phyloP scores from a whole-genome alignment of 2,113 vertebrate genomes.

The Psilopsiagon aurifrons region DNA sequence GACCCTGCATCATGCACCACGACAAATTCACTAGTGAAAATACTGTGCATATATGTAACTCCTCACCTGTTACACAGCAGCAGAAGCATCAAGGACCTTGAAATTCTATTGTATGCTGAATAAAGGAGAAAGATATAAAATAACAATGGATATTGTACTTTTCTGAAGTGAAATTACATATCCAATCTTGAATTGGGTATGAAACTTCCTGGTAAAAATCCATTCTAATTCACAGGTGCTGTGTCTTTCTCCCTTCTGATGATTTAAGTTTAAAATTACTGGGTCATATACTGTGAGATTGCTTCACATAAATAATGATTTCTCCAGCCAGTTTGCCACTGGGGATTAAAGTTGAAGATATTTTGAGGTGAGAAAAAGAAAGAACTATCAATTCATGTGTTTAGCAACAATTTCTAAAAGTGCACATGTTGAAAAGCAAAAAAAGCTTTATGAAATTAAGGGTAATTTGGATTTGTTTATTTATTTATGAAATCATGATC shows the following conservation, averaged over 20 bases:
- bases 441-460: background rate
- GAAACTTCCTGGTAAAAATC: constrained; percentile 24
- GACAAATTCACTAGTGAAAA: constrained; percentile 43
- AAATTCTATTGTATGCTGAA: constrained; percentile 50
- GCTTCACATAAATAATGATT: background rate
- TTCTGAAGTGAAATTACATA: constrained; percentile 30
- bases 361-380: background rate
- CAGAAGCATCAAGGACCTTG: constrained; percentile 53
- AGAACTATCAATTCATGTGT: background rate
- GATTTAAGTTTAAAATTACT: constrained; percentile 45
- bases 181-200: constrained; percentile 27
- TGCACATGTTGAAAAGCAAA: background rate
- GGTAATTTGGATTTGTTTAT: background rate
- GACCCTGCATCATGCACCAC: constrained; percentile 45
- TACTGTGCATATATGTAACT: background rate
- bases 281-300: background rate
- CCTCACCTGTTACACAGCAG: constrained; percentile 37
- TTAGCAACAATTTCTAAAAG: background rate
- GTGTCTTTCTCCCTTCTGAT: background rate
- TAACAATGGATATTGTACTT: constrained; percentile 31
- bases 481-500: background rate
- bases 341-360: background rate
- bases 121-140: constrained; percentile 46
- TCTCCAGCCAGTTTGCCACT: background rate
- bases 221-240: background rate